Conservation (phyloP, 37 sponge, comb jelly and placozoan genomes). For the Crambe crambe region DNA sequence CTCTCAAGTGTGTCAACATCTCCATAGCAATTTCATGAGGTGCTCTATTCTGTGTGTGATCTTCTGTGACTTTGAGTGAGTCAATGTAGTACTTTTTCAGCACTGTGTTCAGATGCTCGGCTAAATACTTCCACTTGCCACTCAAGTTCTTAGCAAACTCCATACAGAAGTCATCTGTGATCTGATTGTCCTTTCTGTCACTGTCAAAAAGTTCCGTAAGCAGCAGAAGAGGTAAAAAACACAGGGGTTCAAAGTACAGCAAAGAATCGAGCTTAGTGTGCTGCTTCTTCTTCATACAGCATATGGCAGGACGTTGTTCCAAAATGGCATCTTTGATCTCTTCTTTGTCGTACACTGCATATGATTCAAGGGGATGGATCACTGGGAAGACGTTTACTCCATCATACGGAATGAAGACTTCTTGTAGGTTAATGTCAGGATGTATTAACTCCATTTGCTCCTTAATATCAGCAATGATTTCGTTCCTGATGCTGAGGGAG, state of each 20-base stretch:
- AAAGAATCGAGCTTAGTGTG: background rate
- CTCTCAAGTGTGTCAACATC: conserved; percentile 11
- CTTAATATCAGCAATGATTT: conserved; percentile 10
- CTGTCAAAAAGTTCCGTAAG: conserved; percentile 3
- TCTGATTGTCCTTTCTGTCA: background rate
- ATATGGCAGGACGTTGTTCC: background rate
- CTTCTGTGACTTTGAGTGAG: background rate
- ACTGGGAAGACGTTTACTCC: background rate
- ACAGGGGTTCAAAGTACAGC: conserved; percentile 19
- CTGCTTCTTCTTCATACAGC: background rate
- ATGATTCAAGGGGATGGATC: background rate
- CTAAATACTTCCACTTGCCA: conserved; percentile 13
- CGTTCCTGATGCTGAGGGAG: conserved; percentile 14
- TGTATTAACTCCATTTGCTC: background rate
- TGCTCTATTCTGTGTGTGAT: background rate
- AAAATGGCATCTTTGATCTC: conserved; percentile 3
- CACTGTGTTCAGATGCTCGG: background rate
- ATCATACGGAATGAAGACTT: conserved; percentile 11
- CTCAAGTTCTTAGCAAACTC: background rate
- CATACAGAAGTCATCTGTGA: conserved; percentile 14
- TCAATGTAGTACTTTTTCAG: background rate
- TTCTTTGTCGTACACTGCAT: background rate
- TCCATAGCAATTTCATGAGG: conserved; percentile 8
- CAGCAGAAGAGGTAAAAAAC: background rate
- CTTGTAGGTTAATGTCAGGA: background rate